Conservation (phyloP, 2,113 vertebrate genomes). For the Geococcyx californianus region DNA sequence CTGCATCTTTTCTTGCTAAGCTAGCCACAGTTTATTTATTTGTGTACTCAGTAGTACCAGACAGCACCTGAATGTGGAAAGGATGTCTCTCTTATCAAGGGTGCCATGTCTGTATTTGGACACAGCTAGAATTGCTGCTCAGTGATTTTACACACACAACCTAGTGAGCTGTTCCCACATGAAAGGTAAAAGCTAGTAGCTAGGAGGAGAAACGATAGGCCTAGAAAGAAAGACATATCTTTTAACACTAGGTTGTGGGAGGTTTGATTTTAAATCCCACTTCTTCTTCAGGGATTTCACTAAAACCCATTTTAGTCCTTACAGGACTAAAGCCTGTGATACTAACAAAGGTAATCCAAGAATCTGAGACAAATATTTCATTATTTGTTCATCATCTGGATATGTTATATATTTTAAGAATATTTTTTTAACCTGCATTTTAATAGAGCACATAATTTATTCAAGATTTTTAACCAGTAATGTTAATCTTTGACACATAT, state of each 20-base stretch:
- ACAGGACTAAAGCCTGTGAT: background rate
- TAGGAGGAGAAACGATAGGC: background rate
- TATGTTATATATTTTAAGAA: background rate
- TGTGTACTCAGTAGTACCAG: background rate
- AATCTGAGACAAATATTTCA: background rate
- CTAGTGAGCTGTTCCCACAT: background rate
- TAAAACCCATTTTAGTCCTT: background rate
- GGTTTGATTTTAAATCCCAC: background rate
- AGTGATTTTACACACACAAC: background rate
- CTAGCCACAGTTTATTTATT: background rate
- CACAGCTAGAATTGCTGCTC: background rate
- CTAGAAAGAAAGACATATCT: background rate
- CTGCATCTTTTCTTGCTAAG: background rate
- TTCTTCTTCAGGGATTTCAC: background rate
- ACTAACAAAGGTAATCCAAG: background rate
- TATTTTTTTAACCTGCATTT: background rate
- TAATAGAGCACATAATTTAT: background rate
- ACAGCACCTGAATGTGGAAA: background rate
- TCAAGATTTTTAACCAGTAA: background rate
- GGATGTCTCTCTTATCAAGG: background rate
- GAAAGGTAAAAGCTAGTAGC: background rate
- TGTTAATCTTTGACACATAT: background rate
- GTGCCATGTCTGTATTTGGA: background rate
- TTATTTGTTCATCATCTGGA: background rate
- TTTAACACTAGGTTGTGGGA: background rate